phyloP scores from a whole-genome alignment of 2,113 vertebrate genomes.

The Pachycephala philippinensis region DNA sequence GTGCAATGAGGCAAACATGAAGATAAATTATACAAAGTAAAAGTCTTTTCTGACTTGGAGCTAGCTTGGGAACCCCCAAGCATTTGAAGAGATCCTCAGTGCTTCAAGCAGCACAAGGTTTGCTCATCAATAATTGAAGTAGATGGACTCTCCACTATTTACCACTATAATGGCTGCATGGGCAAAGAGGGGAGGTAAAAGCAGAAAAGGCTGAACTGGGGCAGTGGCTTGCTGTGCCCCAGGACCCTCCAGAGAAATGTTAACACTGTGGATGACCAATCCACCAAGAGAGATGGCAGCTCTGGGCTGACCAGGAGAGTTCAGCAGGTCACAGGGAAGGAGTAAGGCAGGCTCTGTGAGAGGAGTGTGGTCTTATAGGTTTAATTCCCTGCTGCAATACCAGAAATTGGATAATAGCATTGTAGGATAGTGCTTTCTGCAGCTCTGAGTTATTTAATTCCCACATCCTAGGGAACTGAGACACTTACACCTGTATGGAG shows the following conservation, averaged over 20 bases:
- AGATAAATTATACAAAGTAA: background rate
- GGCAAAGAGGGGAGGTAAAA: background rate
- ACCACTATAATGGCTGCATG: background rate
- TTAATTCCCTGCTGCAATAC: background rate
- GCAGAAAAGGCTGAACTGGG: background rate
- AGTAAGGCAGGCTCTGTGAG: background rate
- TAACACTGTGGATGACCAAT: background rate
- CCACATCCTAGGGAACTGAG: background rate
- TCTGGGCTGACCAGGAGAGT: background rate
- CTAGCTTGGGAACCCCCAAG: background rate
- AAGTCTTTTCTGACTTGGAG: background rate
- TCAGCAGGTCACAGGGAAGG: background rate
- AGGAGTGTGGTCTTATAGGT: background rate
- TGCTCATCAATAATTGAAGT: background rate
- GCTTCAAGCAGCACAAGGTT: background rate
- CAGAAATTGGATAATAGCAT: background rate
- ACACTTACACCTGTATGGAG: accelerated
- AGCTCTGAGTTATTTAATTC: background rate
- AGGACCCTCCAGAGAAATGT: background rate
- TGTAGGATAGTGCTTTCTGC: background rate
- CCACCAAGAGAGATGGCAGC: background rate
- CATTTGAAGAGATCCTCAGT: background rate
- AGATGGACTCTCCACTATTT: background rate
- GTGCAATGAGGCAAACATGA: background rate
- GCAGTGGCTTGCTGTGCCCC: background rate